Percentiles rank a stretch among this genome's conserved stretches.
Evolutionary conservation across 2,888 invertebrate species (phyloP).

Genomic region (Campopleginae sp.): DNA sequence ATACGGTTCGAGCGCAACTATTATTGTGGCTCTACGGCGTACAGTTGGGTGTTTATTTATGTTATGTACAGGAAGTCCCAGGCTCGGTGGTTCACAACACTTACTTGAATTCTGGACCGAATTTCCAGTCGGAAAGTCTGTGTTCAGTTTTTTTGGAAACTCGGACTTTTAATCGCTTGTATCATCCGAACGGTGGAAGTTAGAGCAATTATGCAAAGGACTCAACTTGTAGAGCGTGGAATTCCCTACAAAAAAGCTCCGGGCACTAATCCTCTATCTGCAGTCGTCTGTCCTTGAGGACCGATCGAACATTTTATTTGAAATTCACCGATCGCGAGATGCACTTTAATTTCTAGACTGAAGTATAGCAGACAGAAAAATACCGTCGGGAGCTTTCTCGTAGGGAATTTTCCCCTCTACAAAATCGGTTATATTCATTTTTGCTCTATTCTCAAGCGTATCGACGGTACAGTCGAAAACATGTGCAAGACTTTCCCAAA

Average conservation of each 20-base stretch:
- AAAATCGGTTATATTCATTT: background rate
- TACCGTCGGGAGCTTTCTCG: background rate
- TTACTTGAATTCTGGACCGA: background rate
- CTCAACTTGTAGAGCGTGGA: background rate
- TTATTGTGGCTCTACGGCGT: conserved; percentile 42
- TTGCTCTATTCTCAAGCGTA: background rate
- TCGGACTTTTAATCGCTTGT: background rate
- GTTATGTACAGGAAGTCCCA: conserved; percentile 42
- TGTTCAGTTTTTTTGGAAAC: background rate
- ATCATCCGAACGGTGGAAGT: background rate
- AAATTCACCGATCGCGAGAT: background rate
- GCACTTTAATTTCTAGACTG: background rate
- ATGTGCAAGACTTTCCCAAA: background rate
- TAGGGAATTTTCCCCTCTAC: background rate
- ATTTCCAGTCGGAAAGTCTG: background rate
- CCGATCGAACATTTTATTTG: background rate
- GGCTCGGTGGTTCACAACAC: background rate
- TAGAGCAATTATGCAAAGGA: background rate
- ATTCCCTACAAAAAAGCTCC: background rate
- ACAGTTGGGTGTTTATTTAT: conserved; percentile 72
- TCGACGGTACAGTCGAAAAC: background rate
- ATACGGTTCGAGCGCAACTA: conserved; percentile 72
- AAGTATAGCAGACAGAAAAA: background rate
- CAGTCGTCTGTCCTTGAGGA: background rate
- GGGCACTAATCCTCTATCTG: background rate